Evolutionary conservation across 2,113 vertebrate genomes (phyloP).

Genomic region (Indicator maculatus): DNA sequence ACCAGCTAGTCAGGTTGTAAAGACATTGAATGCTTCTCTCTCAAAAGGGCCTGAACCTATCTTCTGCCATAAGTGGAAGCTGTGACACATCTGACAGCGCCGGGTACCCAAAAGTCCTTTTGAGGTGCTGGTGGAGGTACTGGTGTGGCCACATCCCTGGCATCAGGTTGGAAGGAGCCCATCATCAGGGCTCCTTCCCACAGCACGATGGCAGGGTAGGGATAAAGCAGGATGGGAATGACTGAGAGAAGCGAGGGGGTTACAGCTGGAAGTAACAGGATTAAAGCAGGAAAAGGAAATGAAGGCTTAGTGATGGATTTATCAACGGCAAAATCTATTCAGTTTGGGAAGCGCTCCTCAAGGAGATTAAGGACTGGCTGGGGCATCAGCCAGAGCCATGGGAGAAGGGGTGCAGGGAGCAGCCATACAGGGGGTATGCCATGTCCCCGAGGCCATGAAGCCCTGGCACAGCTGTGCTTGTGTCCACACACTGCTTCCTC

Average conservation of each 20-base stretch:
- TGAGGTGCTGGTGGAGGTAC: neutral
- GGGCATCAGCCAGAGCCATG: neutral
- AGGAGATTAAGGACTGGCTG: neutral
- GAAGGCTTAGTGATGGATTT: neutral
- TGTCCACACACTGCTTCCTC: rapidly evolving
- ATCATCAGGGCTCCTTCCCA: neutral
- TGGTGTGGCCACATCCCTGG: rapidly evolving
- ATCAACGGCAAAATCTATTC: neutral
- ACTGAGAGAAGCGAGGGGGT: neutral
- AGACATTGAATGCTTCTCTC: neutral
- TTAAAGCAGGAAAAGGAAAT: conserved; percentile 37
- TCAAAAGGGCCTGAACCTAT: neutral
- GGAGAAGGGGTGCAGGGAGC: neutral
- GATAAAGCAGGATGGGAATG: neutral
- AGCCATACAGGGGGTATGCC: rapidly evolving
- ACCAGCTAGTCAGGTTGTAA: conserved; percentile 1
- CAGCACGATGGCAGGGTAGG: rapidly evolving
- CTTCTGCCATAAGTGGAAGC: neutral
- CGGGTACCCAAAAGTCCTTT: neutral
- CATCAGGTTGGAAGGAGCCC: rapidly evolving
- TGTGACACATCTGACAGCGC: neutral
- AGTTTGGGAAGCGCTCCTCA: neutral
- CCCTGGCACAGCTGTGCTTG: rapidly evolving
- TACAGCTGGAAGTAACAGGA: neutral
- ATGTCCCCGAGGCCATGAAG: rapidly evolving